Percentiles rank a stretch among this genome's conserved stretches.
Conservation (phyloP, 2,113 vertebrate genomes). For the Daboia siamensis region DNA sequence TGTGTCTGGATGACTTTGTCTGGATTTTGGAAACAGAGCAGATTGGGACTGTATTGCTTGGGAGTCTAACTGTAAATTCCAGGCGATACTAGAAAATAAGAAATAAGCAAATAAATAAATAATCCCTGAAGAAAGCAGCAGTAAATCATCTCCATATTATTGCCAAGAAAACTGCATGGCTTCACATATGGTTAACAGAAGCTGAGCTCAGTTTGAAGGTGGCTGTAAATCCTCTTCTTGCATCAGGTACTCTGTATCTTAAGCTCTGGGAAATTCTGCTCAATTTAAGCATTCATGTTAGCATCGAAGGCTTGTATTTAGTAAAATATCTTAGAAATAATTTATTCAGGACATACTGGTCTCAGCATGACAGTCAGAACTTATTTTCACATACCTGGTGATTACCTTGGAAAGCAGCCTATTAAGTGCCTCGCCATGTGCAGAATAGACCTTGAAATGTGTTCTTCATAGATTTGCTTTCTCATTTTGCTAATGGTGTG, state of each 20-base stretch:
- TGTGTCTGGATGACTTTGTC: background rate
- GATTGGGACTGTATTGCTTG: background rate
- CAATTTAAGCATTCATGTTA: background rate
- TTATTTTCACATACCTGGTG: background rate
- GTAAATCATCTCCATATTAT: background rate
- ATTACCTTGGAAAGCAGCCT: background rate
- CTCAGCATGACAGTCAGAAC: background rate
- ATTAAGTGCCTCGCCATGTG: slow-evolving; percentile 15
- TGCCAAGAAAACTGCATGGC: background rate
- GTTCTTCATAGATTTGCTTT: background rate
- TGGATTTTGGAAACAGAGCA: background rate
- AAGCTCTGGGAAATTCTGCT: background rate
- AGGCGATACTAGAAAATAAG: background rate
- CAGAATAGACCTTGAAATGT: slow-evolving; percentile 25
- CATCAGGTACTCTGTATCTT: background rate
- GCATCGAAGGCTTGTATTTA: background rate
- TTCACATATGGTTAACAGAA: background rate
- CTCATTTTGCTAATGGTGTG: background rate
- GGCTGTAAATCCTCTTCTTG: background rate
- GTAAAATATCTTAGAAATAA: background rate
- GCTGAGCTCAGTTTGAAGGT: background rate
- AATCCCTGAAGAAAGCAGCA: background rate
- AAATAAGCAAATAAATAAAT: background rate
- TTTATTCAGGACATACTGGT: slow-evolving; percentile 2
- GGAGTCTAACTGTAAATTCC: background rate